A percentile compares a stretch with the other conserved stretches of the same genome.
Conservation (phyloP, 1,140 invertebrate genomes). For the Hypothenemus hampei region DNA sequence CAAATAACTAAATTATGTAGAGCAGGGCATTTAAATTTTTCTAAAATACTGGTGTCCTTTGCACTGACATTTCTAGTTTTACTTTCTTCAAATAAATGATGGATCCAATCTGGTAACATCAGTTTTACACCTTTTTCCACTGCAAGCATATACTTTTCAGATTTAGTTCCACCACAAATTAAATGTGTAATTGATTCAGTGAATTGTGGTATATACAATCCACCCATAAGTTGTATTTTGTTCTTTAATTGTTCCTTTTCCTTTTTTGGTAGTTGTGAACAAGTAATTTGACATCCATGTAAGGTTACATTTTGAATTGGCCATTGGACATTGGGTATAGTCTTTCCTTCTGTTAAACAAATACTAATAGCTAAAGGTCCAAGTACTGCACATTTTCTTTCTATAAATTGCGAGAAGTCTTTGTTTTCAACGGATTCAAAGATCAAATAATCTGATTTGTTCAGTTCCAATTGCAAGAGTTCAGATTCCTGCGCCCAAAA, state of each 20-base stretch:
- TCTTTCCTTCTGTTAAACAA: conserved; percentile 62
- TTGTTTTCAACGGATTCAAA: conserved; percentile 67
- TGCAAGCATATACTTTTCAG: conserved; percentile 73
- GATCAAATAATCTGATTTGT: conserved; percentile 70
- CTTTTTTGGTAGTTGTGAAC: conserved; percentile 61
- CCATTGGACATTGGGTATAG: conserved; percentile 67
- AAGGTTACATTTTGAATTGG: conserved; percentile 80
- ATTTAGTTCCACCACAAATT: conserved; percentile 67
- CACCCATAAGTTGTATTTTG: conserved; percentile 79
- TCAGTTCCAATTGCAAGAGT: conserved; percentile 49
- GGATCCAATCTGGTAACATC: conserved; percentile 74
- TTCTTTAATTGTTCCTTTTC: conserved; percentile 63
- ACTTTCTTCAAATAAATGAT: conserved; percentile 71
- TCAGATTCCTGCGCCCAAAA: conserved; percentile 51
- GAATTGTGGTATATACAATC: conserved; percentile 65
- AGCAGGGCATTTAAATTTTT: conserved; percentile 64
- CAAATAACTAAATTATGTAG: conserved; percentile 77
- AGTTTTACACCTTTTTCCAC: conserved; percentile 64
- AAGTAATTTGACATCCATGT: conserved; percentile 67
- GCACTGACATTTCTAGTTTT: conserved; percentile 57
- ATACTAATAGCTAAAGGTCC: conserved; percentile 74
- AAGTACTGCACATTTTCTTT: conserved; percentile 64
- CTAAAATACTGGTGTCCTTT: conserved; percentile 55
- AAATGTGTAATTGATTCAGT: conserved; percentile 75
- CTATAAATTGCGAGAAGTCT: conserved; percentile 59